Base-by-base conservation (phyloP, 1,140 invertebrate species). In the Cyclina sinensis region DNA sequence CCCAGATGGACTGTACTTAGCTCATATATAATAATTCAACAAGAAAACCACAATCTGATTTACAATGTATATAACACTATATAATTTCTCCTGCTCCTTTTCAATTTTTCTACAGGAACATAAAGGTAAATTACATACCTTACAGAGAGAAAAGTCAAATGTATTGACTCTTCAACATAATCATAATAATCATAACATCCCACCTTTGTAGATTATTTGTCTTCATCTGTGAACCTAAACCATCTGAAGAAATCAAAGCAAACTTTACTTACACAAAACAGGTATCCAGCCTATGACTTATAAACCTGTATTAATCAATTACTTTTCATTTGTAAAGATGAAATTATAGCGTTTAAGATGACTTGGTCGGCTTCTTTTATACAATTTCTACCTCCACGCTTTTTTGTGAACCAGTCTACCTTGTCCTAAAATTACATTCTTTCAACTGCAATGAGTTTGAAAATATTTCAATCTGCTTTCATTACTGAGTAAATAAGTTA, bases 271-370 rank as follows among this genome's bases (percentile, higher is more conserved):
- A 24, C 4, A 27, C 9, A 27, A 62, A 62, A 62, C 57, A 62
- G 27, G n/a, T 62, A 62, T 62, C 24, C 18, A 62, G 4, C n/a
- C 57, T 24, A 4, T 27, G 24, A 62, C 24, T 62, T 62, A 62
- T 27, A 62, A 62, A 62, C 18, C 18, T 27, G n/a, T 62, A n/a
- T 62, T 9, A 62, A 62, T 62, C 57, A 62, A 62, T 62, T 62
- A 62, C 57, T 62, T 27, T 62, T 27, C 57, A 27, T 27, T 62
- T 27, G 57, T 62, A 62, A 27, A 62, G 24, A 62, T 24, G 24
- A 62, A 62, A 62, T 62, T 62, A 24, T 62, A 62, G 57, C 57
- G 24, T 62, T 62, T 27, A 62, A 62, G n/a, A 62, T 14, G 57
- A 62, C 27, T 62, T 54, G 51, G 51, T 54, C 57, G 4, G 7